phyloP scores from a whole-genome alignment of 2,888 invertebrate genomes.

The Trissonchulus latispiculum region DNA sequence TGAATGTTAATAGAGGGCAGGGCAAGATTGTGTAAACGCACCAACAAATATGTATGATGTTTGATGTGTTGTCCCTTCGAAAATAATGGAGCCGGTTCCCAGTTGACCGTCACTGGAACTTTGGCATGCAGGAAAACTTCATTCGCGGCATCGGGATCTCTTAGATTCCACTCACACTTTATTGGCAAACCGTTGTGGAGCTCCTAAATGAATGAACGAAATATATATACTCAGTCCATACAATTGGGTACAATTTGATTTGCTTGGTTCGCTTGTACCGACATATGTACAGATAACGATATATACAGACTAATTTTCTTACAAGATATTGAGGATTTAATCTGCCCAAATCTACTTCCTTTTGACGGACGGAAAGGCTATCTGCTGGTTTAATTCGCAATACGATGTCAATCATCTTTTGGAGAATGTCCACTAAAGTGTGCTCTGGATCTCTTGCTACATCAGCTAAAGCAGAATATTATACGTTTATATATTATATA shows the following conservation, averaged over 20 bases:
- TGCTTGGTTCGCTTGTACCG: too few relatives aligned
- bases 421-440: not conserved
- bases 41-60: not conserved
- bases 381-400: not conserved
- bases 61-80: not conserved
- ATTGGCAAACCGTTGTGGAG: too few relatives aligned
- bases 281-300: too few relatives aligned
- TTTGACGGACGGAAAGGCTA: not conserved
- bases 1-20: too few relatives aligned
- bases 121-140: not conserved
- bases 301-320: too few relatives aligned
- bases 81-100: not conserved
- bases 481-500: too few relatives aligned
- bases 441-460: not conserved
- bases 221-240: too few relatives aligned
- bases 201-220: too few relatives aligned
- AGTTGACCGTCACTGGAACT: not conserved
- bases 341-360: not conserved
- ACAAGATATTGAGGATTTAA: not conserved
- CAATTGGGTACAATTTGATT: too few relatives aligned
- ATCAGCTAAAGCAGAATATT: not conserved
- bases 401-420: not conserved
- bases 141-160: not conserved
- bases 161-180: not conserved
- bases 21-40: too few relatives aligned